Base-by-base conservation (phyloP, 1,140 invertebrate species). In the Drosophila miranda region DNA sequence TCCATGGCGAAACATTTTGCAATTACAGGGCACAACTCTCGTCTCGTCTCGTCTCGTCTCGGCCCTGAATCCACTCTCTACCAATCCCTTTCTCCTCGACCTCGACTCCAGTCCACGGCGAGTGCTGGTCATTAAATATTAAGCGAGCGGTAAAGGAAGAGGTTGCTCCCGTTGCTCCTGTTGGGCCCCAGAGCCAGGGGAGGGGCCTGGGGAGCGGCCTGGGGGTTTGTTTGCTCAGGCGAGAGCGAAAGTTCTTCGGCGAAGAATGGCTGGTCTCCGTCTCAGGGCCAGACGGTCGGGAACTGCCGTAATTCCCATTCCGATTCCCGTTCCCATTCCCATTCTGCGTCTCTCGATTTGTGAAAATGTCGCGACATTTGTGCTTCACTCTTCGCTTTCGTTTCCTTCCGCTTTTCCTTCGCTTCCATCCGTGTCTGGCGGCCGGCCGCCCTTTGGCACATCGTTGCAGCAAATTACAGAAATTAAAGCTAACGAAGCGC, bases 401-500 rank as follows among this genome's bases (percentile, higher is more conserved):
- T 16, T 43, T 49, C 49, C 49, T 38, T 54, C 34, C 34, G 34
- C 34, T 13, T 13, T 26, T 26, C 23, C 23, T 26, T 38, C 34
- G 34, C 5, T 38, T 1, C 34, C 34, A 38, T 38, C 34, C 34
- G 3, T 38, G 34, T 38, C 34, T 38, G 34, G 34, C 34, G 34
- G 34, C 34, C 34, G 64, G 34, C 34, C 34, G 64, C 34, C 54
- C 45, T 69, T 58, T 69, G 44, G 71, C 48, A 66, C 69, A 70
- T 70, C 71, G 71, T 75, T 61, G 72, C 72, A 54, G 66, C 75
- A 78, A 78, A 78, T 75, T 75, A 75, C 75, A 58, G 75, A 63
- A 78, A 78, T 78, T 78, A 78, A 78, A 78, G 75, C 75, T 78
- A 78, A 78, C 75, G 75, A 78, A 78, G 75, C 75, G 75, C 75